These are phyloP conservation scores for Xanthorhoe designata DNA, from an alignment of 2,888 invertebrate genomes.

Conservation along the genomic window DNA sequence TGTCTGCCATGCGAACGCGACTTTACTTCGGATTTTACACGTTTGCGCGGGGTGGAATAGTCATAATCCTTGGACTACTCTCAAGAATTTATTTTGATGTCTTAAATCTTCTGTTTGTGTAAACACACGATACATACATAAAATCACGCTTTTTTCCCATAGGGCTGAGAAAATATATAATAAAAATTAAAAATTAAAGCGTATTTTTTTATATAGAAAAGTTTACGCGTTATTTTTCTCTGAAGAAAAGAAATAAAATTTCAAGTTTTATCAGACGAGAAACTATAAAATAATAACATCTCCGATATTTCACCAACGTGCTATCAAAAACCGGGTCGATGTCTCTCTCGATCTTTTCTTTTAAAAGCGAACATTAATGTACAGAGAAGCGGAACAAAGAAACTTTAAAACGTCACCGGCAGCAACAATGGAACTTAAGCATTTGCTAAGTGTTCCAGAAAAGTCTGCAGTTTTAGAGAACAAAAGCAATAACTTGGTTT, in stretches of 20 bases:
- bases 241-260: too few species aligned
- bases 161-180: too few species aligned
- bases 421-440: constrained; percentile 72
- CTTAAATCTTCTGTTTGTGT: neutral
- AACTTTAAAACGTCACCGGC: constrained; percentile 65
- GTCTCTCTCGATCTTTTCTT: constrained; percentile 25
- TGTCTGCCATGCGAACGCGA: constrained; percentile 67
- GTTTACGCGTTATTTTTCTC: too few species aligned
- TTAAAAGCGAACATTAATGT: constrained; percentile 34
- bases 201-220: too few species aligned
- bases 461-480: constrained; percentile 64
- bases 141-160: too few species aligned
- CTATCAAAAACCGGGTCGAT: constrained; percentile 15
- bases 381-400: constrained; percentile 55
- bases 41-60: neutral
- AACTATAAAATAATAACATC: neutral
- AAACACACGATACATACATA: too few species aligned
- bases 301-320: neutral
- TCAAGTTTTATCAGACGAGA: too few species aligned
- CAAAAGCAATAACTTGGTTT: constrained; percentile 66
- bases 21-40: constrained; percentile 53
- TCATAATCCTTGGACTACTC: neutral
- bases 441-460: constrained; percentile 73
- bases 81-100: neutral
- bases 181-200: too few species aligned